Evolutionary conservation across 2,113 vertebrate genomes (phyloP).

Genomic region (Apodemus speciosus): DNA sequence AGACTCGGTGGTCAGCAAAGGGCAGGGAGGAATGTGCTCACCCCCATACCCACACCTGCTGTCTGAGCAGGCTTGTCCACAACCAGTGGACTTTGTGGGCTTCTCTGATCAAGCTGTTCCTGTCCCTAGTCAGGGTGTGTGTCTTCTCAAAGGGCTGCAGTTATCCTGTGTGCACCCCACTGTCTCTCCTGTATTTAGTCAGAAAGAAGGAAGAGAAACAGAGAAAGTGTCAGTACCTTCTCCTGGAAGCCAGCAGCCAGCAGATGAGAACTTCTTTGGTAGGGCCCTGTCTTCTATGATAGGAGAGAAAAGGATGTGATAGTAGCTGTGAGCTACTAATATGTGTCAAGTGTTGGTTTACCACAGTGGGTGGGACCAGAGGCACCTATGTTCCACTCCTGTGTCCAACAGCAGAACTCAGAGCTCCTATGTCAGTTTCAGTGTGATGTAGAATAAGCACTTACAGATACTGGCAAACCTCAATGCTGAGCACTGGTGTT

Average conservation of each 20-base stretch:
- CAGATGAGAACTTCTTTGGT: not conserved
- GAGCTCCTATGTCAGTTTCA: not conserved
- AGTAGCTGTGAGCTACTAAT: too few species aligned
- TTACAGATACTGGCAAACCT: not conserved
- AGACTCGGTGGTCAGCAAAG: not conserved
- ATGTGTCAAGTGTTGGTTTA: too few species aligned
- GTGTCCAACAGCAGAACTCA: rapidly evolving
- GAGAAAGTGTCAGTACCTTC: not conserved
- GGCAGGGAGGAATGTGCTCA: too few species aligned
- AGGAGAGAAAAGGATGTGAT: not conserved
- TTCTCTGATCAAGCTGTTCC: not conserved
- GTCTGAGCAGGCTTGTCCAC: too few species aligned
- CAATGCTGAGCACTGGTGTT: not conserved
- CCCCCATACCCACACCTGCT: rapidly evolving
- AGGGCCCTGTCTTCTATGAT: not conserved
- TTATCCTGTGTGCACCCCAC: not conserved
- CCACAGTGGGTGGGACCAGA: too few species aligned
- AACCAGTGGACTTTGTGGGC: not conserved
- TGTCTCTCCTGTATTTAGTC: not conserved
- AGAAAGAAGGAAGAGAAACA: not conserved
- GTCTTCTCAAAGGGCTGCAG: not conserved
- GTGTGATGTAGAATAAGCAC: not conserved
- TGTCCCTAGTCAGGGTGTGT: not conserved
- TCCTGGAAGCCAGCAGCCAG: not conserved
- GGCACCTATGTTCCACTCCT: not conserved